Evolutionary conservation across 2,888 invertebrate species (phyloP).

Genomic region (Fabriciana adippe): DNA sequence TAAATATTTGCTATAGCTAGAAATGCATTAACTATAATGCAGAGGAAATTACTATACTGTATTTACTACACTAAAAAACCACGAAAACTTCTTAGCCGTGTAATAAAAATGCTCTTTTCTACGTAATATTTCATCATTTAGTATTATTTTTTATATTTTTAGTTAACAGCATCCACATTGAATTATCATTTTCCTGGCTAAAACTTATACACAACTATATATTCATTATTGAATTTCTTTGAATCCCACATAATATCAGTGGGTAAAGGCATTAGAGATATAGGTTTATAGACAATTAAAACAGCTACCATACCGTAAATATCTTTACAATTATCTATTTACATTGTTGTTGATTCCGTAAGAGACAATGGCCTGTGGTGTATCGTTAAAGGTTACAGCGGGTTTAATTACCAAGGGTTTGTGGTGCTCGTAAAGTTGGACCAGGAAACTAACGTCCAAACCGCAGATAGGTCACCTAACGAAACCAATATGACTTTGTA

Average conservation of each 20-base stretch:
- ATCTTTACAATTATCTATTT: conserved; percentile 41
- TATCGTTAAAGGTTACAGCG: conserved; percentile 69
- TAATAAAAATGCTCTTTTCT: conserved; percentile 42
- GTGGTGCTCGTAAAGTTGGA: conserved; percentile 51
- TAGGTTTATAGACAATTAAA: conserved; percentile 30
- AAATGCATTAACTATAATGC: no score
- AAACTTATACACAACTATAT: neutral
- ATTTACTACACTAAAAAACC: no score
- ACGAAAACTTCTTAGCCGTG: no score
- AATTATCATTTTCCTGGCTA: no score
- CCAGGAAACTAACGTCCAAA: conserved; percentile 73
- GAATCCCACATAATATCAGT: neutral
- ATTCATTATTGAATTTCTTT: neutral
- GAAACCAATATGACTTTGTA: conserved; percentile 41
- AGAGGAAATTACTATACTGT: no score
- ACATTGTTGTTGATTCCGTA: conserved; percentile 61
- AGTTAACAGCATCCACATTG: no score
- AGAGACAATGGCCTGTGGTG: conserved; percentile 65
- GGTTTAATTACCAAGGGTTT: conserved; percentile 70
- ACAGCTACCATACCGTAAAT: conserved; percentile 15
- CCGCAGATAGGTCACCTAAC: conserved; percentile 69
- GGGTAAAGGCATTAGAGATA: conserved; percentile 17
- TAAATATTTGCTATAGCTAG: no score
- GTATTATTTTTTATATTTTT: no score
- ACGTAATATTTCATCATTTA: conserved; percentile 38